Percentiles rank a stretch among this genome's conserved stretches.
Conservation (phyloP, 1,140 invertebrate genomes). For the Drosophila truncata region DNA sequence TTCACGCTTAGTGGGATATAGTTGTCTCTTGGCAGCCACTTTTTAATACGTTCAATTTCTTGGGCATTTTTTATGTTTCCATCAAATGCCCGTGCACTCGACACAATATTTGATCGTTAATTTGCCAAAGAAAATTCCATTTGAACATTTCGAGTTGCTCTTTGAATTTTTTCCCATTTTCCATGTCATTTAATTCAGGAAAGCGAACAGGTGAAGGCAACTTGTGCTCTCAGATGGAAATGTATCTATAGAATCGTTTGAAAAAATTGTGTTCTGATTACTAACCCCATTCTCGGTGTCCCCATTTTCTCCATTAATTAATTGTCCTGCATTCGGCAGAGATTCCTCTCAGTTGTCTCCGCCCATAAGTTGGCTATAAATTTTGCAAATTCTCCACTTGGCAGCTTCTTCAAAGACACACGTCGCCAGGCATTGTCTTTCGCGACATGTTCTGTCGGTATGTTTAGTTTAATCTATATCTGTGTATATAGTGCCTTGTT, state of each 20-base stretch:
- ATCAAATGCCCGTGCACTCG: constrained; percentile 58
- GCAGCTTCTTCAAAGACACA: constrained; percentile 38
- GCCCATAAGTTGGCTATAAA: constrained; percentile 60
- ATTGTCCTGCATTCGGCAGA: constrained; percentile 5
- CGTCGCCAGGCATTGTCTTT: constrained; percentile 38
- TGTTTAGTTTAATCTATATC: constrained; percentile 23
- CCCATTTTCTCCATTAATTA: constrained; percentile 14
- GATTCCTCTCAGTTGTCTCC: not conserved
- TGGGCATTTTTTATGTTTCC: constrained; percentile 39
- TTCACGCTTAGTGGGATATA: constrained; percentile 34
- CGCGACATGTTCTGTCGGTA: not conserved
- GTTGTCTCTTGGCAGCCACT: constrained; percentile 66
- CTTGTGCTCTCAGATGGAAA: constrained; percentile 3
- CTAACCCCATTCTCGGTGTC: not conserved
- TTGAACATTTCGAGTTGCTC: constrained; percentile 49
- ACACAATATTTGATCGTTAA: constrained; percentile 69
- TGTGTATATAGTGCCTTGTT: constrained; percentile 23
- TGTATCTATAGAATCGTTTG: constrained; percentile 7
- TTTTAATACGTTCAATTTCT: constrained; percentile 58
- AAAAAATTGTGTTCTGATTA: not conserved
- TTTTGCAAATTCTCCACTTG: constrained; percentile 48
- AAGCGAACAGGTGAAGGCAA: constrained; percentile 61
- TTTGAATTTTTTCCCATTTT: constrained; percentile 47
- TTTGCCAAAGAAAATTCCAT: constrained; percentile 60
- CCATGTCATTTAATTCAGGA: constrained; percentile 57